Evolutionary conservation across 2,888 invertebrate genomes (phyloP).

Genomic region (Melanotus villosus): DNA sequence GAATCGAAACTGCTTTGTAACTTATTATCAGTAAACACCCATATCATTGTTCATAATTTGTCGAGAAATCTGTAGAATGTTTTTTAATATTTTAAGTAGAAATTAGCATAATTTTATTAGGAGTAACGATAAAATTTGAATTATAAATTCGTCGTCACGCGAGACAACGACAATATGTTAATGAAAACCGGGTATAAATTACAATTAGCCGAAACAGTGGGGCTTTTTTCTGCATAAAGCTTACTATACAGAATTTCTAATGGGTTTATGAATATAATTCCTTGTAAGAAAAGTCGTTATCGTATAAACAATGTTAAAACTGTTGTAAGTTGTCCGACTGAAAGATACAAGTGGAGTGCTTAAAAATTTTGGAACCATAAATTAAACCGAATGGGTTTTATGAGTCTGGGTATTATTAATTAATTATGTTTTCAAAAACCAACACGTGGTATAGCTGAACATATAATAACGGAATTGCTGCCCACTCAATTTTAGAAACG

Average conservation of each 20-base stretch:
- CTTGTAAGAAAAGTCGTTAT: conserved; percentile 1
- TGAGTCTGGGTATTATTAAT: conserved; percentile 6
- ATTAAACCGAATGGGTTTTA: conserved; percentile 4
- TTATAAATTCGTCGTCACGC: neutral
- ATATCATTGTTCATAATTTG: neutral
- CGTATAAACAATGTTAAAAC: conserved; percentile 1
- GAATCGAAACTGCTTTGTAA: too few relatives aligned
- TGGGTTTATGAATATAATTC: neutral
- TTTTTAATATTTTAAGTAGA: neutral
- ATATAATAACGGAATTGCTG: neutral
- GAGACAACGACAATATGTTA: neutral
- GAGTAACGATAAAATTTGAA: neutral
- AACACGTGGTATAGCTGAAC: neutral
- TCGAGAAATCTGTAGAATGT: neutral
- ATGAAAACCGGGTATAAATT: neutral
- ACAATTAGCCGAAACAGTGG: neutral
- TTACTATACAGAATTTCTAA: neutral
- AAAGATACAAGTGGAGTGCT: conserved; percentile 10
- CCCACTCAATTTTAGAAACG: conserved; percentile 5
- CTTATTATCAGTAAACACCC: conserved; percentile 7
- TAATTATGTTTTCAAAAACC: conserved; percentile 11
- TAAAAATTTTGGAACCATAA: neutral
- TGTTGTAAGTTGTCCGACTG: conserved; percentile 6
- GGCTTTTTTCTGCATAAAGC: neutral
- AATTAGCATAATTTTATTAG: neutral